Evolutionary conservation across 2,888 invertebrate genomes (phyloP).

Genomic region (Eledona agricola): DNA sequence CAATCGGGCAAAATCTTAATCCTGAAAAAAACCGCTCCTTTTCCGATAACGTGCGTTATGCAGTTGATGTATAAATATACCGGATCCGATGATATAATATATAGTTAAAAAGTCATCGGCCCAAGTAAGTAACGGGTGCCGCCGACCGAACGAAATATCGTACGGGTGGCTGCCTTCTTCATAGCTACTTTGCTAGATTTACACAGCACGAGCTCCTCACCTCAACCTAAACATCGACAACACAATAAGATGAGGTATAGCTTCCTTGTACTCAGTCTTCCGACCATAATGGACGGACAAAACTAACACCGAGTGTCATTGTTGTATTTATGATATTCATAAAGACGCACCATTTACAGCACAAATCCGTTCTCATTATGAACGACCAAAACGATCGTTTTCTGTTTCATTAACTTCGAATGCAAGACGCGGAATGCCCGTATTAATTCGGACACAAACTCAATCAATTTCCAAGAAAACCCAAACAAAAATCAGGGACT

Average conservation of each 20-base stretch:
- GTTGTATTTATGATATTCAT: slow-evolving; percentile 16
- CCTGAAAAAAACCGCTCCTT: slow-evolving; percentile 5
- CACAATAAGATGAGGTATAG: slow-evolving; percentile 51
- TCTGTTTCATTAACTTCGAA: slow-evolving; percentile 27
- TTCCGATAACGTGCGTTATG: slow-evolving; percentile 14
- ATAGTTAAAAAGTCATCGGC: slow-evolving; percentile 61
- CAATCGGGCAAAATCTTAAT: neutral
- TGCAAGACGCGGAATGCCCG: slow-evolving; percentile 6
- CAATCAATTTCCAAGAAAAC: too few relatives aligned
- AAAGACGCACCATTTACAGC: slow-evolving; percentile 1
- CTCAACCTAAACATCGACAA: slow-evolving; percentile 40
- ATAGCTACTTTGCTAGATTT: slow-evolving; percentile 51
- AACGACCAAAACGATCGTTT: slow-evolving; percentile 18
- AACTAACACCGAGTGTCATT: slow-evolving; percentile 19
- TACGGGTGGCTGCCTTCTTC: slow-evolving; percentile 59
- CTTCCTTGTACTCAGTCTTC: slow-evolving; percentile 39
- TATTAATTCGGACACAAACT: too few relatives aligned
- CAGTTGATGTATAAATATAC: slow-evolving; percentile 33
- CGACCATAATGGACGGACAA: slow-evolving; percentile 28
- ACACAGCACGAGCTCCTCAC: slow-evolving; percentile 56
- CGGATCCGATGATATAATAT: slow-evolving; percentile 49
- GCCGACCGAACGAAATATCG: slow-evolving; percentile 60
- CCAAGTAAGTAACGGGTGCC: slow-evolving; percentile 58
- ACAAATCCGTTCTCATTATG: slow-evolving; percentile 19
- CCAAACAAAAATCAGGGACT: too few relatives aligned